Evolutionary conservation across 2,797 vertebrate species (phyloP), one percentile per base, ranked within the genome.

Genomic region (Chaetodon trifasciatus): DNA sequence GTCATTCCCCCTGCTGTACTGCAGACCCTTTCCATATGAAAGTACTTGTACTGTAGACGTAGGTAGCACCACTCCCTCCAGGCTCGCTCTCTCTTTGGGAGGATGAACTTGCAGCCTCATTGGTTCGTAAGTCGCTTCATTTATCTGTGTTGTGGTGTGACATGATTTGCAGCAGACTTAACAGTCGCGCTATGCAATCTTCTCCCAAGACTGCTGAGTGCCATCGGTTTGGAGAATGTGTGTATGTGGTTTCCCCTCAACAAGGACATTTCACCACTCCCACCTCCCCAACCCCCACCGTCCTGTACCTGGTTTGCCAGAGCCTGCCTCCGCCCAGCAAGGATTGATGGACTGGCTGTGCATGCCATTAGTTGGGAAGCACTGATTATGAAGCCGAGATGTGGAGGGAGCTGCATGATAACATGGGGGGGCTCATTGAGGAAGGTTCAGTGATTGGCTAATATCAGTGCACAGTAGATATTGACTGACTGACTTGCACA

Each of bases 271-370:
- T 83, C 15, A 24, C 80, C 79, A 74, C 81, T 82, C 86, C 89
- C 83, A 84, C 77, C 69, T 78, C 17, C 86, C 74, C 84, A 74
- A 73, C 84, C 79, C 77, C 74, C 75, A 79, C 58, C 42, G 5
- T 80, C 77, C 73, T 79, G 61, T 78, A 85, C 79, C 85, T 86
- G 75, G 64, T 81, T 83, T 84, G 58, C 49, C 73, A 79, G 78
- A 86, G 90, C 86, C 74, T 79, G 81, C 61, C 58, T 67, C 57
- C 61, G 32, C 73, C 72, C 72, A 53, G 81, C 72, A 50, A 65
- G 81, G 90, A 89, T 92, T 95, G 93, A 95, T 94, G 90, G 84
- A 91, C 82, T 74, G 79, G 55, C 87, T 83, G 82, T 62, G 73
- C 84, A 68, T 79, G 77, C 87, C 80, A 88, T 93, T 90, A 92